A percentile compares a stretch with the other conserved stretches of the same genome.
Evolutionary conservation across 2,888 invertebrate genomes (phyloP).

Genomic region (Philhelius pedissequus): DNA sequence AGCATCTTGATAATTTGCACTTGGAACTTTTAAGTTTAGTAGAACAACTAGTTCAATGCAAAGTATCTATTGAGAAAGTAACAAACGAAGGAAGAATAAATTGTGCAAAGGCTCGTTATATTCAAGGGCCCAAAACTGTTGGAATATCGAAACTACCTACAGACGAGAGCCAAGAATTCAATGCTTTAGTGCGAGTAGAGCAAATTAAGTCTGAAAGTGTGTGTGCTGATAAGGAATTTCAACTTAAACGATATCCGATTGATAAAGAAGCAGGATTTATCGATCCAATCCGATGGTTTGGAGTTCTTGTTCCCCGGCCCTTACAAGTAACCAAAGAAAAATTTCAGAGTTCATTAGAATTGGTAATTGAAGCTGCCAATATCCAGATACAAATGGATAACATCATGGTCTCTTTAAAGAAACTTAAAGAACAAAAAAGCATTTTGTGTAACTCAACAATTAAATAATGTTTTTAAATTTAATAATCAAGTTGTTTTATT

Average conservation of each 20-base stretch:
- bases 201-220: constrained; percentile 76
- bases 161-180: constrained; percentile 81
- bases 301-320: constrained; percentile 89
- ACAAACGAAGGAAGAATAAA: constrained; percentile 86
- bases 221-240: constrained; percentile 72
- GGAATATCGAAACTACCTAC: constrained; percentile 84
- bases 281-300: constrained; percentile 92
- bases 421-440: constrained; percentile 39
- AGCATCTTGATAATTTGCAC: constrained; percentile 85
- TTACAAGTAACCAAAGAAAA: constrained; percentile 86
- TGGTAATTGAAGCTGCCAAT: constrained; percentile 85
- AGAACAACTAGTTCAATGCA: constrained; percentile 85
- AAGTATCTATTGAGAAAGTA: constrained; percentile 84
- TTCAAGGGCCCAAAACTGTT: constrained; percentile 87
- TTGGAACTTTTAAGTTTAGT: constrained; percentile 85
- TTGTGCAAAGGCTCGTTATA: constrained; percentile 88
- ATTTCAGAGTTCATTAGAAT: constrained; percentile 85
- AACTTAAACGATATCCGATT: constrained; percentile 75
- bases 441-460: background rate
- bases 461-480: background rate
- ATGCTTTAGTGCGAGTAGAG: constrained; percentile 77
- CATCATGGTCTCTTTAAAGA: constrained; percentile 40
- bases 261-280: constrained; percentile 77
- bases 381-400: constrained; percentile 82
- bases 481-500: background rate